phyloP scores from a whole-genome alignment of 2,113 vertebrate species.

The Chaetorhynchus papuensis region DNA sequence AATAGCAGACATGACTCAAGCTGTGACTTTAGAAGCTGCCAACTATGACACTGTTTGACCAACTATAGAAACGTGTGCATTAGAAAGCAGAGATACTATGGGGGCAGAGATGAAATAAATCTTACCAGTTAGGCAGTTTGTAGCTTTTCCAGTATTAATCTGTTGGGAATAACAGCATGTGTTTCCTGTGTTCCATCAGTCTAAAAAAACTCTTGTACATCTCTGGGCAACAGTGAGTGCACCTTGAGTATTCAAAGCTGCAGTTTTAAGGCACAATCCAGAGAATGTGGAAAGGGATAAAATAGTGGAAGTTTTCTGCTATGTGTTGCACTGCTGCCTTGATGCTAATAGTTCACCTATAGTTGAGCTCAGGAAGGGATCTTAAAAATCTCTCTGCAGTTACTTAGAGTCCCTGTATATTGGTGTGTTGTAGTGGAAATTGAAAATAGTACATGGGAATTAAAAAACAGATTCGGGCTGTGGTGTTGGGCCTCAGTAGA shows the following conservation, averaged over 20 bases:
- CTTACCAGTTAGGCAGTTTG: neutral
- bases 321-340: neutral
- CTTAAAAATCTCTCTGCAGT: neutral
- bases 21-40: constrained; percentile 5
- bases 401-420: neutral
- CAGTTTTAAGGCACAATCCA: neutral
- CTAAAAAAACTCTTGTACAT: neutral
- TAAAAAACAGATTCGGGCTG: neutral
- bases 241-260: neutral
- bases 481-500: neutral
- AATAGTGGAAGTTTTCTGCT: neutral
- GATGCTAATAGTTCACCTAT: neutral
- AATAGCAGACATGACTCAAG: constrained; percentile 32
- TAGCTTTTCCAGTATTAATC: neutral
- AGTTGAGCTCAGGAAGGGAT: neutral
- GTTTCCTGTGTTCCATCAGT: neutral
- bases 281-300: neutral
- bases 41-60: neutral
- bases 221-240: neutral
- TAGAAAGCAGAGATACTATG: neutral
- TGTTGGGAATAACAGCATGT: neutral
- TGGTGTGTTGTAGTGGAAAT: neutral
- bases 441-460: neutral
- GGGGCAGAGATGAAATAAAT: neutral
- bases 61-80: neutral